Base-by-base conservation (phyloP, 2,888 invertebrate genomes). In the Trichacis sp. region DNA sequence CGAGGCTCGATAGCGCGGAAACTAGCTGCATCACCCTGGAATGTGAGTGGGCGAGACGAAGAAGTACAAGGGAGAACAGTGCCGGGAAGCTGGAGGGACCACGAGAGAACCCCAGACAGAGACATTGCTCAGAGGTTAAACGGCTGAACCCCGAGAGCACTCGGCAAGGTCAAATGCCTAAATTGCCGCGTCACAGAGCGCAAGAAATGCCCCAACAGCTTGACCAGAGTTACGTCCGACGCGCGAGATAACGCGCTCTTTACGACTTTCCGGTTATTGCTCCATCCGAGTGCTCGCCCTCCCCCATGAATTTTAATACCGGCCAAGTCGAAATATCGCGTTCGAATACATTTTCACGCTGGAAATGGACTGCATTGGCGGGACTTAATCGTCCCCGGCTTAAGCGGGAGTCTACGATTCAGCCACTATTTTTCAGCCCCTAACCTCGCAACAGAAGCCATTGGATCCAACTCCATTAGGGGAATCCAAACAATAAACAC, bases 101-200 rank as follows among this genome's bases (percentile, higher is more conserved):
- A 45, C 42, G 29, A 53, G 54, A n/a, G n/a, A 8, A 24, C 24
- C 51, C 63, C 43, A 55, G 76, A 80, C 80, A 77, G 78, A 80
- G 80, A 80, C 82, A 80, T 79, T 76, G 80, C 76, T 68, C 63
- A 54, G 74, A 75, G 81, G 80, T 81, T 81, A 81, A 82, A 81
- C 80, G 77, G 77, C 75, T 81, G 79, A 82, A 80, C 80, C 73
- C 75, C 60, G 57, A 54, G 42, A 60, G 59, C 57, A 63, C 45
- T 55, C 38, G 43, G 58, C 71, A 58, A 74, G 81, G 82, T 82
- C 81, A 81, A 82, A 81, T 77, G 79, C 79, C 81, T 82, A 82
- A 82, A 82, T 81, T 82, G 79, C 81, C 76, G 77, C 78, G 80
- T 81, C 81, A 82, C 77, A 79, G 72, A 67, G 72, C 76, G 74